Conservation (phyloP, 2,113 vertebrate species). For the Microcebus tavaratra region DNA sequence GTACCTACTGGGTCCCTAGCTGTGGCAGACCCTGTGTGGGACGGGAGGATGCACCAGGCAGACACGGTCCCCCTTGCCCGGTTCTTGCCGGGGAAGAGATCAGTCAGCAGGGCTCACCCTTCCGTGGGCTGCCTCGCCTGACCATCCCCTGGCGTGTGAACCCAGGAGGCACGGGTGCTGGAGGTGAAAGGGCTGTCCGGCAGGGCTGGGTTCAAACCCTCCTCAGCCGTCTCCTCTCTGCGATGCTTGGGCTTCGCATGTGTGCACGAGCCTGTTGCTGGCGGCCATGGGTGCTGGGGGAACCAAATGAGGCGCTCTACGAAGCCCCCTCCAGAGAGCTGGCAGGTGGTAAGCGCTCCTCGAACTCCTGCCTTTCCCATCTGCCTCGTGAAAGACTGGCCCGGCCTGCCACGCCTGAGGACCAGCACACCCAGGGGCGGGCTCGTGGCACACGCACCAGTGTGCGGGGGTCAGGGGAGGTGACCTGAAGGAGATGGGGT, state of each 20-base stretch:
- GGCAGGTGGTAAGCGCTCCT: neutral
- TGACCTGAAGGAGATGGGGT: neutral
- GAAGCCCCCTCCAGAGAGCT: neutral
- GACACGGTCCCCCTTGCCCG: neutral
- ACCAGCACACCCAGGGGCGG: neutral
- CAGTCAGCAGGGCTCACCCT: neutral
- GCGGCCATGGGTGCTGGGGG: neutral
- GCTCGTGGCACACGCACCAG: too few species aligned
- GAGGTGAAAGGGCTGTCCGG: neutral
- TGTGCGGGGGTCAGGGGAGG: neutral
- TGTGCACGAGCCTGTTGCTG: neutral
- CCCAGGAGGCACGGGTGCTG: neutral
- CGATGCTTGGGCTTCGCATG: rapidly evolving
- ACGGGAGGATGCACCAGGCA: neutral
- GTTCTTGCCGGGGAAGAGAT: neutral
- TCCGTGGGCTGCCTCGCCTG: neutral
- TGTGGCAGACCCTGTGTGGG: neutral
- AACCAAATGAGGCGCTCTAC: neutral
- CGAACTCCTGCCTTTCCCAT: neutral
- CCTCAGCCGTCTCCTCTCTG: neutral
- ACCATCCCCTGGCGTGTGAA: neutral
- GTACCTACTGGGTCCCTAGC: neutral
- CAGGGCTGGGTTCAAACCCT: neutral
- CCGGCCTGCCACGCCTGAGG: neutral
- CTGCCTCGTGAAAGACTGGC: neutral